Evolutionary conservation across 2,797 vertebrate genomes (phyloP).

Genomic region (Neosalanx taihuensis): DNA sequence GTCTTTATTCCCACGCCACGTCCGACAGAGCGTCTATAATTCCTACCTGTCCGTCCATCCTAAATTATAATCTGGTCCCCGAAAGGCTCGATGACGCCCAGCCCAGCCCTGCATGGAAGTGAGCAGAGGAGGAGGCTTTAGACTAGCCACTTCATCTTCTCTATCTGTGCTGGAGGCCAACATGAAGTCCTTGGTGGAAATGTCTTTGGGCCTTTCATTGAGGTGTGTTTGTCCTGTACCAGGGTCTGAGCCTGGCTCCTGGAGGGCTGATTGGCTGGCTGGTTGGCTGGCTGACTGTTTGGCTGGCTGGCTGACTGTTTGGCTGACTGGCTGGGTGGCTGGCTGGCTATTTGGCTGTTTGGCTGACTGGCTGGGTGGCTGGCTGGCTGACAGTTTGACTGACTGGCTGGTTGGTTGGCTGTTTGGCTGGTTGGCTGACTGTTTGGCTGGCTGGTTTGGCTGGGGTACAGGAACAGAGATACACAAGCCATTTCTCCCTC

Average conservation of each 20-base stretch:
- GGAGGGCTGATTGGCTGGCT: conserved; percentile 19
- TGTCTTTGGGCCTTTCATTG: not conserved
- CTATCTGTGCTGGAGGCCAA: not conserved
- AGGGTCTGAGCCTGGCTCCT: conserved; percentile 14
- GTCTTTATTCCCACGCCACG: conserved; percentile 47
- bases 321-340: no score
- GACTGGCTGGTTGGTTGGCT: no score
- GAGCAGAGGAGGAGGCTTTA: conserved; percentile 16
- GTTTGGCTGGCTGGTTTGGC: not conserved
- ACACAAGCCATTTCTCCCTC: not conserved
- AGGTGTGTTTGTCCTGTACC: conserved; percentile 33
- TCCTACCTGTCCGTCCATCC: conserved; percentile 33
- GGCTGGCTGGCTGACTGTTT: no score
- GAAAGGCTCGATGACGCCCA: conserved; percentile 1
- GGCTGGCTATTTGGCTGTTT: no score
- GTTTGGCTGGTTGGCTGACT: no score
- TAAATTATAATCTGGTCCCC: conserved; percentile 43
- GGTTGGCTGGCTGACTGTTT: no score
- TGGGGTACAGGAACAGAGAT: not conserved
- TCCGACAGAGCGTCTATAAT: conserved; percentile 39
- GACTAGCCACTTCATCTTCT: conserved; percentile 8
- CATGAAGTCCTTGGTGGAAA: conserved; percentile 10
- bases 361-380: no score
- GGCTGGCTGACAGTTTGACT: no score
- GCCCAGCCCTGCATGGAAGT: conserved; percentile 22